Conservation (phyloP, 2,797 vertebrate genomes). For the Microtus californicus region DNA sequence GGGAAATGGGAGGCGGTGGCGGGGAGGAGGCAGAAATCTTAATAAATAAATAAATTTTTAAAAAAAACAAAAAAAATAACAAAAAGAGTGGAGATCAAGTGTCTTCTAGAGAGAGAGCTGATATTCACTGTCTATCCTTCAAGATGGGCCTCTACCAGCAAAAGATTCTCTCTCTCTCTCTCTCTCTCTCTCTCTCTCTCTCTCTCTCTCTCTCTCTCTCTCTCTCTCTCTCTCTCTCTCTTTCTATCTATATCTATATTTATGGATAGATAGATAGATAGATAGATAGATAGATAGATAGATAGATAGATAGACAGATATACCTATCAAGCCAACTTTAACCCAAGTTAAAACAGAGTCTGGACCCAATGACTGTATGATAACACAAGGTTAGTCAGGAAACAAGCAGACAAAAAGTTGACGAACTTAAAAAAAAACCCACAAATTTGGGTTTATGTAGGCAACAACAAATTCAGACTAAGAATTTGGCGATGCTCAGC, state of each 20-base stretch:
- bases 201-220: neutral
- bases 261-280: too few relatives aligned
- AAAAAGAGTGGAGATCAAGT: slow-evolving; percentile 16
- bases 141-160: neutral
- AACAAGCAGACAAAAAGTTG: neutral
- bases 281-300: too few relatives aligned
- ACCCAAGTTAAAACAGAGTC: neutral
- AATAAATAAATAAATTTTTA: too few relatives aligned
- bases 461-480: neutral
- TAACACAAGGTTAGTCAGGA: neutral
- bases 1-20: too few relatives aligned
- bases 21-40: too few relatives aligned
- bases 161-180: neutral
- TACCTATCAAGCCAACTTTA: neutral
- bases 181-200: neutral
- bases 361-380: neutral
- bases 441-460: neutral
- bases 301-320: too few relatives aligned
- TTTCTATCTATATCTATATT: neutral
- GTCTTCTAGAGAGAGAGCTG: neutral
- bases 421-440: neutral
- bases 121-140: neutral
- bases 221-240: too few relatives aligned
- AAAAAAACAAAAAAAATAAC: too few relatives aligned
- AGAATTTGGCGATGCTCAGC: slow-evolving; percentile 39